Evolutionary conservation across 1,140 invertebrate genomes (phyloP).

Genomic region (Coenobita brevimanus): DNA sequence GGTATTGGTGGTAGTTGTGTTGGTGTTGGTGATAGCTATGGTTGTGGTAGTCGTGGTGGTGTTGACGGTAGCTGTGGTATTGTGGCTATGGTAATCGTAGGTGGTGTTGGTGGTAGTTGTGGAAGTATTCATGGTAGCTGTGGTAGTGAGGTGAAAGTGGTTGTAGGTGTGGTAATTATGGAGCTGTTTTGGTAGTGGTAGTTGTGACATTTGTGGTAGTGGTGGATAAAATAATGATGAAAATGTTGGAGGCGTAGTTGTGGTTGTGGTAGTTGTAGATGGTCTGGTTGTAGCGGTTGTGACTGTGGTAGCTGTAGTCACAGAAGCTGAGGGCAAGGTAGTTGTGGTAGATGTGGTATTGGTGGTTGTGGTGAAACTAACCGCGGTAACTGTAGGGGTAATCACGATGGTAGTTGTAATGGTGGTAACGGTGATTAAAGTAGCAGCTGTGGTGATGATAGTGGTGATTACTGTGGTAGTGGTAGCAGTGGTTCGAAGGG

Average conservation of each 20-base stretch:
- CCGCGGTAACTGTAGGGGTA: background rate
- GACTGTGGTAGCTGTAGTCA: background rate
- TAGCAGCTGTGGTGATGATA: background rate
- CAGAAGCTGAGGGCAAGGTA: no score
- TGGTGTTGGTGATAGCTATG: background rate
- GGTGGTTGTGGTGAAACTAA: constrained; percentile 1
- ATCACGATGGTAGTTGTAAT: background rate
- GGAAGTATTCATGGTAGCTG: no score
- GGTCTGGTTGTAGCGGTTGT: no score
- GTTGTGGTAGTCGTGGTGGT: background rate
- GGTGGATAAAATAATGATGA: no score
- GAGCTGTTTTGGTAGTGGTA: background rate
- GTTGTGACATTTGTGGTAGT: background rate
- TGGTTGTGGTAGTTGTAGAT: background rate
- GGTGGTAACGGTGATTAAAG: background rate
- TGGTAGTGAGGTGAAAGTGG: background rate
- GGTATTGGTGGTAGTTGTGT: background rate
- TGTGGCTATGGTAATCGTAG: background rate
- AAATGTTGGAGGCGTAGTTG: background rate
- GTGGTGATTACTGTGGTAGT: background rate
- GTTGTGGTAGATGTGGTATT: background rate
- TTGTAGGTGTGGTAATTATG: background rate
- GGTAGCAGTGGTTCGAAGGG: background rate
- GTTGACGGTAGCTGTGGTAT: background rate
- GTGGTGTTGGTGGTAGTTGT: background rate